phyloP scores from a whole-genome alignment of 23 tunicate species.

The Botrylloides violaceus region DNA sequence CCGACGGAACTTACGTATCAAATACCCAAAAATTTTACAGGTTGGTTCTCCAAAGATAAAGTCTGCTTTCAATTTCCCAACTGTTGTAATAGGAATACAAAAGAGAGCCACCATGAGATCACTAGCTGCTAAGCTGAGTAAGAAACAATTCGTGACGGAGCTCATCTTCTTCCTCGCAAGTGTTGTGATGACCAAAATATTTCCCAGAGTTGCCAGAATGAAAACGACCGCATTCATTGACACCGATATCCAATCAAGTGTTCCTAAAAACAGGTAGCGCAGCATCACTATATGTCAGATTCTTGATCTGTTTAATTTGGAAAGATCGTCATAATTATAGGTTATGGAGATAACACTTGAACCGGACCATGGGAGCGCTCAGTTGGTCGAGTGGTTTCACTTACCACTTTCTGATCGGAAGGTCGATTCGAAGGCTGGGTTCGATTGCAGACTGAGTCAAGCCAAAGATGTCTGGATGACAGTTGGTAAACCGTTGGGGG shows the following conservation, averaged over 20 bases:
- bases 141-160: slow-evolving; percentile 71
- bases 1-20: slow-evolving; percentile 73
- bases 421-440: too few species aligned
- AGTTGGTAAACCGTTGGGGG: too few species aligned
- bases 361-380: too few species aligned
- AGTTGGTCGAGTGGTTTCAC: too few species aligned
- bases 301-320: too few species aligned
- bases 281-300: too few species aligned
- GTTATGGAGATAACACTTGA: too few species aligned
- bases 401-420: too few species aligned
- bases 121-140: slow-evolving; percentile 77
- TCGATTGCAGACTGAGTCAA: too few species aligned
- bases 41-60: slow-evolving; percentile 67
- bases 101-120: slow-evolving; percentile 58
- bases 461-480: too few species aligned
- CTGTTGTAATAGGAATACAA: slow-evolving; percentile 67
- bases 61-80: slow-evolving; percentile 49
- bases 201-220: slow-evolving; percentile 51
- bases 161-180: slow-evolving; percentile 34
- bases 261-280: neutral
- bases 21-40: slow-evolving; percentile 56
- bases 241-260: neutral
- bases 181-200: slow-evolving; percentile 59
- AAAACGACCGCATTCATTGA: slow-evolving; percentile 38
- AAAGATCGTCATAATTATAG: too few species aligned